Base-by-base conservation (phyloP, 1,140 invertebrate genomes). In the Drosophila bifasciata region DNA sequence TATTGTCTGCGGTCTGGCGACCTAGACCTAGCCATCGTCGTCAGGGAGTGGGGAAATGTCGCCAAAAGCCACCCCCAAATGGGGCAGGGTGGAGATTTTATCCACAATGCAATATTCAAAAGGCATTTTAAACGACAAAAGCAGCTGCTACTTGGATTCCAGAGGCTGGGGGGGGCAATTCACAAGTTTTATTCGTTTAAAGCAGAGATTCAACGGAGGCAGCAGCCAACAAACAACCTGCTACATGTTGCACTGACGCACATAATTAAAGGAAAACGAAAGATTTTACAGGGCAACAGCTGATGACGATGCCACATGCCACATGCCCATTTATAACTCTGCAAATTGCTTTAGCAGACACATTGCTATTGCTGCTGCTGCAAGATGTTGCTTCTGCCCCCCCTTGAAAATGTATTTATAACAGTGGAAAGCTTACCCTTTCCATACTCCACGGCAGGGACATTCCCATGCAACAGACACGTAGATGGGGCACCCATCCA, bases 1-100 rank as follows among this genome's bases (percentile, higher is more conserved):
- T 90, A 86, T 67, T 79, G 88, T 90, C 88, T 90, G 88, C 88
- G 88, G 88, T 88, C 70, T 72, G 75, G 44, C 78, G 80, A 71
- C 75, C 86, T 76, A 77, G 79, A 85, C 77, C 79, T 69, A 71
- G 72, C 48, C 62, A 71, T 40, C 55, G 19, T 40, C 55, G 23
- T 32, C 19, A 43, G 56, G 73, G 32, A 15, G 53, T 50, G n/a
- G 9, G 32, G 13, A 9, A 68, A 25, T 43, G 66, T 50, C 40
- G 50, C 60, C 72, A 76, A 75, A 75, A 60, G 57, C 48, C 56
- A 76, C 72, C 55, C 60, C 63, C 23, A 61, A 60, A 52, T n/a
- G 23, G 58, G 17, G 36, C 48, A 49, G 5, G 6, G 56, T 17
- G 16, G 16, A 16, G 41, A 48, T 39, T 46, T 56, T n/a, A n/a